Evolutionary conservation across 2,797 vertebrate genomes (phyloP).

Genomic region (Tympanoctomys barrerae): DNA sequence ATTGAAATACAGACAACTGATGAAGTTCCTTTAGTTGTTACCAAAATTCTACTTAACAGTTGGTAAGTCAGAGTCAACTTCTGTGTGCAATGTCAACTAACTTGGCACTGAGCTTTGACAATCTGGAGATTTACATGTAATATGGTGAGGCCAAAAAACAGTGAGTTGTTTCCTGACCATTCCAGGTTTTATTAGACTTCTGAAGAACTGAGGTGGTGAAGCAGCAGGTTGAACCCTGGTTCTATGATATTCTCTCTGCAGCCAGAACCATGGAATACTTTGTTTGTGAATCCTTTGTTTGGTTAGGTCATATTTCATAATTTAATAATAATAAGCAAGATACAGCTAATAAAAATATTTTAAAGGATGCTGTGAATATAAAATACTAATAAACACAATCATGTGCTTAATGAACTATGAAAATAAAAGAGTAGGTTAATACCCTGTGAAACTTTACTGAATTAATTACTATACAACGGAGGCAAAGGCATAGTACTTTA

Average conservation of each 20-base stretch:
- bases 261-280: not conserved
- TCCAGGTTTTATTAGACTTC: not conserved
- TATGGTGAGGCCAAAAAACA: not conserved
- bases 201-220: not conserved
- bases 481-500: not conserved
- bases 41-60: not conserved
- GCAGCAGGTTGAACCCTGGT: not conserved
- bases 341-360: slow-evolving; percentile 45
- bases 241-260: slow-evolving; percentile 13
- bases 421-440: slow-evolving; percentile 69
- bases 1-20: not conserved
- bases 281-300: slow-evolving; percentile 65
- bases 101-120: not conserved
- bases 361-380: slow-evolving; percentile 54
- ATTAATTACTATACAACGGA: slow-evolving; percentile 50
- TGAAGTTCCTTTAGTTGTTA: not conserved
- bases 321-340: slow-evolving; percentile 52
- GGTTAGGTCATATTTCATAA: slow-evolving; percentile 72
- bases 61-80: not conserved
- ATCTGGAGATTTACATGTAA: not conserved
- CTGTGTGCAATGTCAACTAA: not conserved
- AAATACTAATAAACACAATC: slow-evolving; percentile 59
- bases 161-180: not conserved
- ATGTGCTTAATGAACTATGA: slow-evolving; percentile 71
- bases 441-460: slow-evolving; percentile 61